A percentile compares a stretch with the other conserved stretches of the same genome.
Evolutionary conservation across 1,140 invertebrate genomes (phyloP).

Genomic region (Heterodera carotae): DNA sequence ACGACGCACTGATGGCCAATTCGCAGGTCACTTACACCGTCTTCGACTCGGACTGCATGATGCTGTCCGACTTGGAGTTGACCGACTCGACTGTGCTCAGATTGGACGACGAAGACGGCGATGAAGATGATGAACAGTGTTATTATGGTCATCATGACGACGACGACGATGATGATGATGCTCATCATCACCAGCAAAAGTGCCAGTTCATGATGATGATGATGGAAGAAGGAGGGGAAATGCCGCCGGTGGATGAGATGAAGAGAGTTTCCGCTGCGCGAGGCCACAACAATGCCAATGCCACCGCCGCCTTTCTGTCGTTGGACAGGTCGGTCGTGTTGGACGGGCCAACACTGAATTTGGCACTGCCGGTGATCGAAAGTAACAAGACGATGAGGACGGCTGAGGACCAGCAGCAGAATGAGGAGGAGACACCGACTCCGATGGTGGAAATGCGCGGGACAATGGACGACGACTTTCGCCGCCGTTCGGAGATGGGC

Average conservation of each 20-base stretch:
- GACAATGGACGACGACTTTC: conserved; percentile 5
- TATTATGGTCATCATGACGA: too few species aligned
- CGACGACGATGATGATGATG: not conserved
- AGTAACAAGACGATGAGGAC: not conserved
- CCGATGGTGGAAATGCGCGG: conserved; percentile 22
- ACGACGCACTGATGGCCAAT: conserved; percentile 29
- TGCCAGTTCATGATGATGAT: not conserved
- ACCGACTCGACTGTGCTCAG: conserved; percentile 23
- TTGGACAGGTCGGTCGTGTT: conserved; percentile 20
- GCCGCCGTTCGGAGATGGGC: too few species aligned
- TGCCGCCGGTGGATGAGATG: not conserved
- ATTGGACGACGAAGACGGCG: conserved; percentile 31
- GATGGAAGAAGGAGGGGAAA: not conserved
- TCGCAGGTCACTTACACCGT: conserved; percentile 35
- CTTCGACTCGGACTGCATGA: conserved; percentile 29
- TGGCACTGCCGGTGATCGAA: conserved; percentile 24
- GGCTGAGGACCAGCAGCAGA: too few species aligned
- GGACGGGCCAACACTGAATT: conserved; percentile 32
- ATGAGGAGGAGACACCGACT: conserved; percentile 22
- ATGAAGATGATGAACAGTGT: not conserved
- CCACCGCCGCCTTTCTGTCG: too few species aligned
- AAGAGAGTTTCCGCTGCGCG: not conserved
- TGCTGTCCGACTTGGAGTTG: conserved; percentile 32
- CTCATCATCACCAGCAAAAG: not conserved
- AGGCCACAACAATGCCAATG: too few species aligned